These are phyloP conservation scores for Leptinotarsa juncta DNA, from an alignment of 2,888 invertebrate species.

Conservation along the genomic window DNA sequence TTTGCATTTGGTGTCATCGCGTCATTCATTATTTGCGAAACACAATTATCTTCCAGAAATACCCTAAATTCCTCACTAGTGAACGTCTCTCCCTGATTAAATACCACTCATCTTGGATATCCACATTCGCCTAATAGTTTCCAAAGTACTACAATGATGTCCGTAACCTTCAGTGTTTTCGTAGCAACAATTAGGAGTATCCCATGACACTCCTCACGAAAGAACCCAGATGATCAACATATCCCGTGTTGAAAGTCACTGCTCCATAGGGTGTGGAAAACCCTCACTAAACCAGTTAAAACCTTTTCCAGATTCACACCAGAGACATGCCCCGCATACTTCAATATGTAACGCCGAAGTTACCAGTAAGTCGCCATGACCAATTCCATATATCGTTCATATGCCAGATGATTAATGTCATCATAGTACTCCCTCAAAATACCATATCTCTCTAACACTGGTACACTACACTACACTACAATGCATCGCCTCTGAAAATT, in stretches of 20 bases:
- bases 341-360: constrained; percentile 35
- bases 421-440: not conserved
- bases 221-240: constrained; percentile 30
- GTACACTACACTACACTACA: constrained; percentile 20
- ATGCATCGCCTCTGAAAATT: constrained; percentile 26
- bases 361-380: constrained; percentile 33
- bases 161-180: not conserved
- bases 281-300: constrained; percentile 37
- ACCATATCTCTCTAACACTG: constrained; percentile 23
- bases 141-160: constrained; percentile 7
- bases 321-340: constrained; percentile 47
- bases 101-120: constrained; percentile 31
- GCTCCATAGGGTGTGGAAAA: constrained; percentile 25
- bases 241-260: constrained; percentile 28
- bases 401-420: constrained; percentile 5
- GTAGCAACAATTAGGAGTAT: constrained; percentile 42
- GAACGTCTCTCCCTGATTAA: constrained; percentile 30
- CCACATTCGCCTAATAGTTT: constrained; percentile 27
- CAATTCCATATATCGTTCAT: not conserved
- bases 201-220: constrained; percentile 17
- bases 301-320: constrained; percentile 56
- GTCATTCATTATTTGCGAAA: constrained; percentile 27
- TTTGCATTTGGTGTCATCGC: constrained; percentile 28
- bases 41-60: constrained; percentile 13
- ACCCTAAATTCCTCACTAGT: constrained; percentile 26